phyloP scores from a whole-genome alignment of 2,888 invertebrate genomes.

The Thumatha senex region DNA sequence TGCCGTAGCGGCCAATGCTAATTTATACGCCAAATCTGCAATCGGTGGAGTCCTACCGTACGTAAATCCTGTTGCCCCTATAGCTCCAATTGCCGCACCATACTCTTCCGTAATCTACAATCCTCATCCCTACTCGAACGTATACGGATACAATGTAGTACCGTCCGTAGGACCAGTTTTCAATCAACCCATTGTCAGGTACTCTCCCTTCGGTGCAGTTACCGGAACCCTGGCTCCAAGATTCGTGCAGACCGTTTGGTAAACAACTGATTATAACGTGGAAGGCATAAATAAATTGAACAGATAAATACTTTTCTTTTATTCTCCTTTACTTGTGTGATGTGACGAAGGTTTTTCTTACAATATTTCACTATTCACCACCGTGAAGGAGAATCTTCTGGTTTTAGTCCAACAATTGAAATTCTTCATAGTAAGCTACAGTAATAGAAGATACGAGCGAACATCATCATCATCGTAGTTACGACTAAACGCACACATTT shows the following conservation, averaged over 20 bases:
- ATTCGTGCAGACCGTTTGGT: conserved; percentile 28
- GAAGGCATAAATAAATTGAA: no score
- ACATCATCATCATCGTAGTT: no score
- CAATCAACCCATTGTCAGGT: conserved; percentile 27
- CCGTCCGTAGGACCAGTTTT: conserved; percentile 10
- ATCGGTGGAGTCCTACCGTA: neutral
- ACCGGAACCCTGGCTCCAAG: conserved; percentile 24
- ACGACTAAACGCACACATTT: no score
- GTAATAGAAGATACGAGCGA: no score
- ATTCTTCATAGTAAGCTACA: no score
- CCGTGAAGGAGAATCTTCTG: no score
- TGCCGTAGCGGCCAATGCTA: conserved; percentile 52
- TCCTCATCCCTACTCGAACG: conserved; percentile 9
- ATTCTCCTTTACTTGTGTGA: no score
- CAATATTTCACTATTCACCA: no score
- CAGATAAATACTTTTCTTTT: no score
- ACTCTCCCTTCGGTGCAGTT: conserved; percentile 15
- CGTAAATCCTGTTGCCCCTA: neutral
- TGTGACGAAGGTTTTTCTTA: no score
- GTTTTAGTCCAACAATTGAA: no score
- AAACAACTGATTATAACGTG: neutral
- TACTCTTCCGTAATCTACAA: no score
- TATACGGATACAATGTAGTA: conserved; percentile 28
- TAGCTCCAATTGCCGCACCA: neutral
- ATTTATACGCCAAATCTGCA: conserved; percentile 23